phyloP scores from a whole-genome alignment of 1,140 invertebrate species.

The Apis florea region DNA sequence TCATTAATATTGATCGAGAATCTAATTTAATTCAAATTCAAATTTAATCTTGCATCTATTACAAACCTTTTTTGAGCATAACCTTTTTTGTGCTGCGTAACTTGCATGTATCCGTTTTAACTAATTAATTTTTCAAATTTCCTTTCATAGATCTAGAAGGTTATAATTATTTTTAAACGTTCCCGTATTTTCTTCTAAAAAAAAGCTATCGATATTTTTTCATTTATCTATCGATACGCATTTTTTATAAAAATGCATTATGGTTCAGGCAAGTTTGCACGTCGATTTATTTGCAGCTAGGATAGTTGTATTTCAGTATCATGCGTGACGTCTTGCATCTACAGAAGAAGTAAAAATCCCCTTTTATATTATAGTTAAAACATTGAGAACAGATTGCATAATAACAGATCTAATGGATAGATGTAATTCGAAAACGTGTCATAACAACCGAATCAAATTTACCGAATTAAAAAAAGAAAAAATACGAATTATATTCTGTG shows the following conservation, averaged over 20 bases:
- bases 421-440: background rate
- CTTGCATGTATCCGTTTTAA: background rate
- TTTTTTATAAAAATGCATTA: slow-evolving; percentile 19
- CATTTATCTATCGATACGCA: background rate
- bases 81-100: background rate
- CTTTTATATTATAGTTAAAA: background rate
- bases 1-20: background rate
- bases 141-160: background rate
- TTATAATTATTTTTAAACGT: slow-evolving; percentile 1
- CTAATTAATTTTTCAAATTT: background rate
- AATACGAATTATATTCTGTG: background rate
- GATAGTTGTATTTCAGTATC: background rate
- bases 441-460: background rate
- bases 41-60: background rate
- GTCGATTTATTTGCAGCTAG: background rate
- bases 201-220: background rate
- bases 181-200: background rate
- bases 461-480: background rate
- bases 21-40: background rate
- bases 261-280: slow-evolving; percentile 5
- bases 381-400: slow-evolving; percentile 9
- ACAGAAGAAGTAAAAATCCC: background rate
- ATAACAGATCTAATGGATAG: background rate
- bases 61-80: background rate
- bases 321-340: background rate